phyloP scores from a whole-genome alignment of 2,888 invertebrate species.

The Erynnis tages region DNA sequence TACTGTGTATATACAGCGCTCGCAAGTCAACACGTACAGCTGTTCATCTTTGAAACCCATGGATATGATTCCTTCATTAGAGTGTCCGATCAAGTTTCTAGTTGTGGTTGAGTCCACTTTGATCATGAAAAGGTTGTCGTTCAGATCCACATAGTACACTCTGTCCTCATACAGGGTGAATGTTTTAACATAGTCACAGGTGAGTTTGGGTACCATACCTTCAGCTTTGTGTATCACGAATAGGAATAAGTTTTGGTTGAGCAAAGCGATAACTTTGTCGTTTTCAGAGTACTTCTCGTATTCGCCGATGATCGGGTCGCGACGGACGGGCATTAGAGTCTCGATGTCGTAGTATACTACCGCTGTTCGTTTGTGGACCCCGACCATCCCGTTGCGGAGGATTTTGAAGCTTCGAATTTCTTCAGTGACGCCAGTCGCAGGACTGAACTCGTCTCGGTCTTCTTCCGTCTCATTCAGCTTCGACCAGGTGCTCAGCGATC shows the following conservation, averaged over 20 bases:
- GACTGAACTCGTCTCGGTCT: slow-evolving; percentile 54
- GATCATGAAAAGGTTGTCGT: slow-evolving; percentile 46
- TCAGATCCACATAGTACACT: slow-evolving; percentile 48
- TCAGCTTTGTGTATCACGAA: slow-evolving; percentile 33
- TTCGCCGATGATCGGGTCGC: slow-evolving; percentile 43
- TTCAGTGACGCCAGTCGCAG: slow-evolving; percentile 44
- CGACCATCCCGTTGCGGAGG: slow-evolving; percentile 48
- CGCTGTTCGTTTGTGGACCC: slow-evolving; percentile 48
- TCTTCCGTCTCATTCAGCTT: slow-evolving; percentile 46
- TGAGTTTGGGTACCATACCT: not conserved
- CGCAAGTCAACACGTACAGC: slow-evolving; percentile 49
- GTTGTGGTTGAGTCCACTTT: too few species aligned
- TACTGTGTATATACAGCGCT: slow-evolving; percentile 48
- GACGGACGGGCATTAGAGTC: slow-evolving; percentile 42
- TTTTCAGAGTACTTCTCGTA: slow-evolving; percentile 56
- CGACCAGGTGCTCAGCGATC: slow-evolving; percentile 57
- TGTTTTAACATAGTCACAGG: slow-evolving; percentile 48
- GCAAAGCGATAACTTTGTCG: slow-evolving; percentile 42
- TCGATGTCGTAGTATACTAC: slow-evolving; percentile 56
- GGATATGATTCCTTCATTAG: slow-evolving; percentile 46
- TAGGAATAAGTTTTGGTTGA: slow-evolving; percentile 33
- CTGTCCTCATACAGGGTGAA: slow-evolving; percentile 43
- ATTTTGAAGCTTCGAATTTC: slow-evolving; percentile 52
- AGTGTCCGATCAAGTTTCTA: not conserved
- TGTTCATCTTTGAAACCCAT: slow-evolving; percentile 43